phyloP scores from a whole-genome alignment of 2,888 invertebrate genomes.

The Thecocarcelia acutangulata region DNA sequence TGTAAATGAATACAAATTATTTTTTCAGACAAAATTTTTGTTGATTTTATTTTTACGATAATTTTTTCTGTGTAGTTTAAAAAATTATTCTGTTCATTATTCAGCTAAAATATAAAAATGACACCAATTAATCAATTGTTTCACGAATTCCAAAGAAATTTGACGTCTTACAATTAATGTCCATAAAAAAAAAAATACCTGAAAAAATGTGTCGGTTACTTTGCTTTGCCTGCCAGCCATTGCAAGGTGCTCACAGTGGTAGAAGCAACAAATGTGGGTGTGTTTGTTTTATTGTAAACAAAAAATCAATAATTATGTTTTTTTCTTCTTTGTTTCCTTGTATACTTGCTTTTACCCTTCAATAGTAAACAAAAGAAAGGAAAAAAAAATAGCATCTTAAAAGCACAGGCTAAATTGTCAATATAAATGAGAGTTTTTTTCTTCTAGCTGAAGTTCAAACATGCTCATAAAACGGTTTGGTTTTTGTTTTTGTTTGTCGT shows the following conservation, averaged over 20 bases:
- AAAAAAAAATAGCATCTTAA: not conserved
- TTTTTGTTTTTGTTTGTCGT: not conserved
- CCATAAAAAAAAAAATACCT: too few relatives aligned
- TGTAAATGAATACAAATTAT: too few relatives aligned
- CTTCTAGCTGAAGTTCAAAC: not conserved
- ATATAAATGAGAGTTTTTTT: not conserved
- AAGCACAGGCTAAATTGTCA: conserved; percentile 12
- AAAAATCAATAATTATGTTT: conserved; percentile 35
- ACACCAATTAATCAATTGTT: too few relatives aligned
- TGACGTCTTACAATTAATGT: too few relatives aligned
- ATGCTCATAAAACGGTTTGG: not conserved
- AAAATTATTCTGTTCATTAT: too few relatives aligned
- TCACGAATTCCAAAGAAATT: too few relatives aligned
- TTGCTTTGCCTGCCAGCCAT: too few relatives aligned
- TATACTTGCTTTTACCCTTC: not conserved
- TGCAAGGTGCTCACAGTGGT: not conserved
- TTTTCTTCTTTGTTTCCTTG: not conserved
- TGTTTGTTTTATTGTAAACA: not conserved
- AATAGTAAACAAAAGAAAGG: not conserved
- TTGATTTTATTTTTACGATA: too few relatives aligned
- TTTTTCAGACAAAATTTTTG: too few relatives aligned
- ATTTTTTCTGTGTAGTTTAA: too few relatives aligned
- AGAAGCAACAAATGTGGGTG: conserved; percentile 27
- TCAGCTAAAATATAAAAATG: too few relatives aligned
- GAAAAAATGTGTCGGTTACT: too few relatives aligned